These are phyloP conservation scores for Portunus trituberculatus DNA, from an alignment of 1,140 invertebrate species.

Conservation along the genomic window DNA sequence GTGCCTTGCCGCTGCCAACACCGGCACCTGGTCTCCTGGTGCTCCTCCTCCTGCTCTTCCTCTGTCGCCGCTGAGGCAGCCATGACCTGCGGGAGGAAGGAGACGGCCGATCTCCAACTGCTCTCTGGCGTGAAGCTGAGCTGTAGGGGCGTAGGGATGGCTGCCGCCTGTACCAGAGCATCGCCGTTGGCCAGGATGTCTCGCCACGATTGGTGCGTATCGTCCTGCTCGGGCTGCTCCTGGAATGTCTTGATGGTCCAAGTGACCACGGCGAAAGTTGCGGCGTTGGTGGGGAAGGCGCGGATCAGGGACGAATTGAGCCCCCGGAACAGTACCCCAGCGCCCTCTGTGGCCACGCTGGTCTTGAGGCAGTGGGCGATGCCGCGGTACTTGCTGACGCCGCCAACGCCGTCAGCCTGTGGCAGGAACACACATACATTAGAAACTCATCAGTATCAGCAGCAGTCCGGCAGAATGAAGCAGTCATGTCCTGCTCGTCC, in stretches of 20 bases:
- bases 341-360: slow-evolving; percentile 87
- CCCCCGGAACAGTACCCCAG: slow-evolving; percentile 86
- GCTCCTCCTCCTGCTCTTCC: neutral
- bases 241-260: slow-evolving; percentile 84
- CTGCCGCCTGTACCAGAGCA: slow-evolving; percentile 58
- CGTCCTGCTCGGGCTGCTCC: neutral
- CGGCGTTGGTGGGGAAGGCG: slow-evolving; percentile 95
- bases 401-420: slow-evolving; percentile 82
- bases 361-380: slow-evolving; percentile 87
- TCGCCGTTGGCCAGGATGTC: slow-evolving; percentile 59
- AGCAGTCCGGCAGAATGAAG: no score
- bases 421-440: neutral
- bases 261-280: slow-evolving; percentile 92
- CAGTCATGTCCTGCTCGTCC: no score
- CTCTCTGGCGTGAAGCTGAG: neutral
- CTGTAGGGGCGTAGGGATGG: neutral
- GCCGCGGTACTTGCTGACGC: slow-evolving; percentile 84
- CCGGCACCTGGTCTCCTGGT: neutral
- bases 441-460: neutral
- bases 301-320: slow-evolving; percentile 89
- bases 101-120: neutral
- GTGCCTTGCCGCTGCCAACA: neutral
- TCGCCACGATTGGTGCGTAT: slow-evolving; percentile 42
- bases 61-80: neutral
- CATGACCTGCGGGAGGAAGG: slow-evolving; percentile 57